These are phyloP conservation scores for Chromobotia macracanthus DNA, from an alignment of 2,797 vertebrate genomes.

Conservation along the genomic window DNA sequence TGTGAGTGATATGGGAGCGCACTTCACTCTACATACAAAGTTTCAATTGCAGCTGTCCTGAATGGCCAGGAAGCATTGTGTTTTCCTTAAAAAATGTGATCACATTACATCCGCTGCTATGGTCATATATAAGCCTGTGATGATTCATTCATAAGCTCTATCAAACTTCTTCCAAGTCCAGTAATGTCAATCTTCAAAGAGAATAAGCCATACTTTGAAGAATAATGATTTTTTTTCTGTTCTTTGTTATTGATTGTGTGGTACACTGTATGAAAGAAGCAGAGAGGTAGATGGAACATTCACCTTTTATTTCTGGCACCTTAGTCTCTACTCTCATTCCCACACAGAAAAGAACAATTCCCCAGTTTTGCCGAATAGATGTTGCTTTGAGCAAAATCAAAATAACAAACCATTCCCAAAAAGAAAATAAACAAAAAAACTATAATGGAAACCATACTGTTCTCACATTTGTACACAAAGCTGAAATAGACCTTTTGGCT, in stretches of 20 bases:
- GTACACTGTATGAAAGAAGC: constrained; percentile 30
- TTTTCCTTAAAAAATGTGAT: constrained; percentile 17
- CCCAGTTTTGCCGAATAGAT: constrained; percentile 25
- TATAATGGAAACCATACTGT: constrained; percentile 25
- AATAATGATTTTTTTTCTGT: constrained; percentile 30
- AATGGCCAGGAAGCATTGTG: background rate
- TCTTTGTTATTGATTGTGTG: constrained; percentile 45
- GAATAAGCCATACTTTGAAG: constrained; percentile 55
- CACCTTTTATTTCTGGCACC: constrained; percentile 41
- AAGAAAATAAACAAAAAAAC: constrained; percentile 21
- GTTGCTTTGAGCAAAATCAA: constrained; percentile 39
- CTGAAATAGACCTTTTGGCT: constrained; percentile 34
- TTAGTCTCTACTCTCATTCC: constrained; percentile 29
- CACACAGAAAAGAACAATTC: constrained; percentile 35
- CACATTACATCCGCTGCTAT: constrained; percentile 23
- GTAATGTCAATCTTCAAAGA: constrained; percentile 46
- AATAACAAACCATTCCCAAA: constrained; percentile 27
- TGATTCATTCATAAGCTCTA: constrained; percentile 49
- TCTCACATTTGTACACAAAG: constrained; percentile 41
- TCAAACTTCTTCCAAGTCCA: constrained; percentile 40
- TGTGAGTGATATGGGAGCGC: background rate
- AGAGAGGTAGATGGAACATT: constrained; percentile 38
- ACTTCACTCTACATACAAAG: background rate
- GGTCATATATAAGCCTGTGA: constrained; percentile 36
- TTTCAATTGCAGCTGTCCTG: background rate